Evolutionary conservation across 2,888 invertebrate genomes (phyloP), one percentile per base, ranked within the genome.

Genomic region (Acanthopleura granulata): DNA sequence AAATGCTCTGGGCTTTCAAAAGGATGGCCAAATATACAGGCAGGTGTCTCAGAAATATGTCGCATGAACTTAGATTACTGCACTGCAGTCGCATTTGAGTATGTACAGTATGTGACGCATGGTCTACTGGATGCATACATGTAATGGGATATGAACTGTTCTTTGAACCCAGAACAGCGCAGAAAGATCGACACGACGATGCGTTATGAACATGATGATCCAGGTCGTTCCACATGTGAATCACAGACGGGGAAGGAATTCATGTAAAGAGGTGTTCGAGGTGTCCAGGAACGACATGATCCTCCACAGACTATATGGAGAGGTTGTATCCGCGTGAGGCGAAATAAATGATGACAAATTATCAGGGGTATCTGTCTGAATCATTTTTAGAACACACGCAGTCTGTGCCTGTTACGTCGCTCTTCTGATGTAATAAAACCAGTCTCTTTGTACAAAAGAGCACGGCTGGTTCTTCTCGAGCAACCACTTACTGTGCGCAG

Each of bases 201-300:
- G 57, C 57, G 57, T 57, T 22, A n/a, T 57, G 18, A 12, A 57
- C 22, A 6, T 57, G n/a, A 4, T 57, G 57, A 12, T 12, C 22
- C 57, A 57, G 57, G 22, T 22, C 57, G 57, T 57, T 57, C 57
- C 57, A 57, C 57, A 57, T 57, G 22, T 12, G 57, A 57, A 57
- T 57, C 57, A 57, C 57, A 57, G 57, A 57, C 18, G 3, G 57
- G n/a, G 22, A 57, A 57, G 18, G 57, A 57, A 57, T 57, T 57
- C 22, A n/a, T 57, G 12, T 57, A 6, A 57, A 57, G 22, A 57
- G 3, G 18, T 57, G 57, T 57, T 57, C 57, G 3, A 3, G 57
- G 6, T 9, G 6, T 9, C 22, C 6, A n/a, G 57, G 57, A 57
- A 57, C 12, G 57, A 6, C 22, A 22, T 57, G 22, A 12, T 57